Evolutionary conservation across 2,797 vertebrate species (phyloP).

Genomic region (Alectoris magna): DNA sequence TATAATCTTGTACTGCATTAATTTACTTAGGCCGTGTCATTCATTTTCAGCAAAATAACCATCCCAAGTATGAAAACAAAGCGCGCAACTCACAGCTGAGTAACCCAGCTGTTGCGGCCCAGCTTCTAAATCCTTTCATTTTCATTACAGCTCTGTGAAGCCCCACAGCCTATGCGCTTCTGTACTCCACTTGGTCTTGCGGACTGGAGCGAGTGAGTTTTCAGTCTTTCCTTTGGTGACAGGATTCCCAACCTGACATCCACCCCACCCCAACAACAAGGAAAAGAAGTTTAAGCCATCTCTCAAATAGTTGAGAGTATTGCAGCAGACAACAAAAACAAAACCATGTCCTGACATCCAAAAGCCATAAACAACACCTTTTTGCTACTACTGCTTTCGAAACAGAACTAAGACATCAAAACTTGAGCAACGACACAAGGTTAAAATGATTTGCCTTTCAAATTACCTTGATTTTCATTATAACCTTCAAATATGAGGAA

Average conservation of each 20-base stretch:
- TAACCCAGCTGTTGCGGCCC: background rate
- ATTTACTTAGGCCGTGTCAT: background rate
- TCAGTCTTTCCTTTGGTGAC: background rate
- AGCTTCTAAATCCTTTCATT: background rate
- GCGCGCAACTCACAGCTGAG: background rate
- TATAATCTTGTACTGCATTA: background rate
- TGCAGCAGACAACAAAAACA: background rate
- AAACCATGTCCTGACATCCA: background rate
- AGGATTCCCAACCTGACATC: background rate
- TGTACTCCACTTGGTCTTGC: background rate
- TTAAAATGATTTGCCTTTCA: background rate
- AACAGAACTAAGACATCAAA: background rate
- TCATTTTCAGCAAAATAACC: conserved; percentile 10
- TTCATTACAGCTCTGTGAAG: background rate
- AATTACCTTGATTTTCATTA: background rate
- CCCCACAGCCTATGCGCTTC: background rate
- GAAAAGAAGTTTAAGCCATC: background rate
- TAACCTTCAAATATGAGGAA: background rate
- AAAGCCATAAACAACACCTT: background rate
- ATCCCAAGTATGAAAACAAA: conserved; percentile 16
- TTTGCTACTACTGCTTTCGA: background rate
- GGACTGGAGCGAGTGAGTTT: background rate
- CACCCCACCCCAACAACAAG: background rate
- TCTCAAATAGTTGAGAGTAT: background rate
- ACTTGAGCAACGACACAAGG: background rate